Evolutionary conservation across 37 sponge, comb jelly and placozoan genomes (phyloP).

Genomic region (Diacarnus erythraeanus): DNA sequence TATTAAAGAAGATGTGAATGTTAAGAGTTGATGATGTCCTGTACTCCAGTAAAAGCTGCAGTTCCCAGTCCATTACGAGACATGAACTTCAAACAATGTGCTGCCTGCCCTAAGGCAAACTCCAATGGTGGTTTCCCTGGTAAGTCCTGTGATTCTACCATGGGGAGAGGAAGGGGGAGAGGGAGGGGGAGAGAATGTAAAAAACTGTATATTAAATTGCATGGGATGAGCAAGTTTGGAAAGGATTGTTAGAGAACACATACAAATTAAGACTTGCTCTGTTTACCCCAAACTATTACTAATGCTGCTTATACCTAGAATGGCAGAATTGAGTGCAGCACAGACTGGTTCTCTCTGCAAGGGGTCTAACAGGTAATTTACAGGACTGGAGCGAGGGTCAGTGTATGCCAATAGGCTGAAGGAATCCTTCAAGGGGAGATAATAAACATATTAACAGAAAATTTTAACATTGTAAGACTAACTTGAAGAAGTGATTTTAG

Average conservation of each 20-base stretch:
- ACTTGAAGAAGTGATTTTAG: slow-evolving; percentile 63
- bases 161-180: not conserved
- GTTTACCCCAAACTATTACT: not conserved
- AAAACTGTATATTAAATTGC: not conserved
- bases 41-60: slow-evolving; percentile 80
- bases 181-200: not conserved
- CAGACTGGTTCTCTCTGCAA: slow-evolving; percentile 83
- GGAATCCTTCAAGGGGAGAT: slow-evolving; percentile 78
- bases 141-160: slow-evolving; percentile 81
- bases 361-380: slow-evolving; percentile 81
- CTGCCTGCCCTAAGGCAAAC: slow-evolving; percentile 80
- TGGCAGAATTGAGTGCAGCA: slow-evolving; percentile 87
- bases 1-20: not conserved
- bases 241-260: not conserved
- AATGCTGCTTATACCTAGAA: slow-evolving; percentile 61
- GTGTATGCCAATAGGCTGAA: slow-evolving; percentile 94
- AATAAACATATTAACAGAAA: not conserved
- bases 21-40: slow-evolving; percentile 64
- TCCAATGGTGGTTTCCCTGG: slow-evolving; percentile 83
- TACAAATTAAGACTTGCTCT: not conserved
- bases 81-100: slow-evolving; percentile 69
- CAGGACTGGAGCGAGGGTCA: slow-evolving; percentile 83
- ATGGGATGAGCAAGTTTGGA: not conserved
- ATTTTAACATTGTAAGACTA: not conserved
- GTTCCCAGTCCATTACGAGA: slow-evolving; percentile 68